Evolutionary conservation across 2,888 invertebrate species (phyloP).

Genomic region (Andrena marginata): DNA sequence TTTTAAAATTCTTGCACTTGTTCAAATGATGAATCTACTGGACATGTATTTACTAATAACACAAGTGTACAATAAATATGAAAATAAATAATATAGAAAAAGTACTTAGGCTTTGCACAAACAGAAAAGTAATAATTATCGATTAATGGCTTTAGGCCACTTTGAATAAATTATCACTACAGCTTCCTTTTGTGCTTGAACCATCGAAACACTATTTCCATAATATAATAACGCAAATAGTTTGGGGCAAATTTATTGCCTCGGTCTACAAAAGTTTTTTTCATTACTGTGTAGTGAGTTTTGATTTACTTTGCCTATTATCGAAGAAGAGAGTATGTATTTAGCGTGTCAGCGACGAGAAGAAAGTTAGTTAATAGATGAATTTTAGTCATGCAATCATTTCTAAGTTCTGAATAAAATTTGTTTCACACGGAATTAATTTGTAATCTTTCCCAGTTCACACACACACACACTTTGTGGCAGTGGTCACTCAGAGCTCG

Average conservation of each 20-base stretch:
- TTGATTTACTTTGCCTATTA: slow-evolving; percentile 5
- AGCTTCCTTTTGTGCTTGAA: neutral
- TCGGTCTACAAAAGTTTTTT: neutral
- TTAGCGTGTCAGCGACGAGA: slow-evolving; percentile 23
- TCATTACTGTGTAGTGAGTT: neutral
- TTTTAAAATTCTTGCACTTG: neutral
- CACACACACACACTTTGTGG: slow-evolving; percentile 67
- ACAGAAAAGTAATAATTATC: slow-evolving; percentile 2
- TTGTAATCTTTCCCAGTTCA: slow-evolving; percentile 15
- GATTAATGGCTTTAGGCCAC: neutral
- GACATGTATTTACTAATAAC: neutral
- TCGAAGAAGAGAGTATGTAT: slow-evolving; percentile 2
- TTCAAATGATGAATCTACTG: neutral
- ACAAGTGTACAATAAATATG: slow-evolving; percentile 19
- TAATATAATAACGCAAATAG: neutral
- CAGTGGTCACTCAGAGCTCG: slow-evolving; percentile 80
- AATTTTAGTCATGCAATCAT: slow-evolving; percentile 25
- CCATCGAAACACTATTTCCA: no score
- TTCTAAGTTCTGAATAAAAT: slow-evolving; percentile 34
- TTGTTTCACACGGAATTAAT: slow-evolving; percentile 17
- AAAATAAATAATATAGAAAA: slow-evolving; percentile 26
- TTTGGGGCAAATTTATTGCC: neutral
- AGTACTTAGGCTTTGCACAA: slow-evolving; percentile 12
- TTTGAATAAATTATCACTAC: neutral
- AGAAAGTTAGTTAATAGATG: slow-evolving; percentile 23